phyloP scores from a whole-genome alignment of 2,888 invertebrate genomes.

The Cerastis rubricosa region DNA sequence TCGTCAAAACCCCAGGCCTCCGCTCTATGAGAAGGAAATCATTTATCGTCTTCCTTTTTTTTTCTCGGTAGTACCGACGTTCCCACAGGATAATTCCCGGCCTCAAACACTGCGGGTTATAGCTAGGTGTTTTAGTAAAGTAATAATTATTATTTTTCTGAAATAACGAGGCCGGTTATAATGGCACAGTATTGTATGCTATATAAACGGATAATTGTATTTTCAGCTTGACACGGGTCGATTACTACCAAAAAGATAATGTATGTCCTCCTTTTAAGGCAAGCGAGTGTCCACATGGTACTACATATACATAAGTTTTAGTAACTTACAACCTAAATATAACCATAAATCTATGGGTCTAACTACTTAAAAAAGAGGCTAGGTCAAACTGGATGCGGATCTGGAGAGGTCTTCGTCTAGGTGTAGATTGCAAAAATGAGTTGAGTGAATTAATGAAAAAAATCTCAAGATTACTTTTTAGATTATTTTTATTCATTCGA shows the following conservation, averaged over 20 bases:
- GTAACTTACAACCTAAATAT: too few species aligned
- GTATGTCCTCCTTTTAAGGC: neutral
- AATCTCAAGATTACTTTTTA: too few species aligned
- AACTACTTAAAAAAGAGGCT: too few species aligned
- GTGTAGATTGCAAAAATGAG: neutral
- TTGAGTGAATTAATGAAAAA: neutral
- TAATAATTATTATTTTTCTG: neutral
- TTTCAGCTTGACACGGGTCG: neutral
- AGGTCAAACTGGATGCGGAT: neutral
- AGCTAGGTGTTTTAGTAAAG: neutral
- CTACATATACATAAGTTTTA: too few species aligned
- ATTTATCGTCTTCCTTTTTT: neutral
- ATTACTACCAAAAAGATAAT: neutral
- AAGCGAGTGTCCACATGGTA: too few species aligned
- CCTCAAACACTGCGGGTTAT: too few species aligned
- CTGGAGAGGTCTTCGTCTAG: neutral
- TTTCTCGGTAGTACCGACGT: neutral
- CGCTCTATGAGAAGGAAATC: neutral
- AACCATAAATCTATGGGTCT: too few species aligned
- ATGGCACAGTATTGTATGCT: conserved; percentile 34
- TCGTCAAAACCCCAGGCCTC: neutral
- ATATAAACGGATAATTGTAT: conserved; percentile 1
- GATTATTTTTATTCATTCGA: too few species aligned
- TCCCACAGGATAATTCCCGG: neutral
- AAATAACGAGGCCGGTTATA: neutral